phyloP scores from a whole-genome alignment of 1,140 invertebrate species.

The Wasmannia auropunctata region DNA sequence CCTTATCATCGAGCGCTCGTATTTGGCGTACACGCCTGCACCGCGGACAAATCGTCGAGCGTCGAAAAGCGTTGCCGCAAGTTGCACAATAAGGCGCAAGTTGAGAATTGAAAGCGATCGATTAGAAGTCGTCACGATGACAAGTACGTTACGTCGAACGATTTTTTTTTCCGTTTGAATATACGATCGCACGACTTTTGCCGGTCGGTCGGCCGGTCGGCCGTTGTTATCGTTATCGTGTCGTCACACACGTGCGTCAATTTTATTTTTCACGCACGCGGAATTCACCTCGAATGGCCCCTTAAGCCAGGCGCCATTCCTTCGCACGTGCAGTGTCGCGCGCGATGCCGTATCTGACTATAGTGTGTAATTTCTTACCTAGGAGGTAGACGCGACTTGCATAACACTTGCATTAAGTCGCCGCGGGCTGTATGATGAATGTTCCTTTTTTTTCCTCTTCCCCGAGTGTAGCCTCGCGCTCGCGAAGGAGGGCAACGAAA shows the following conservation, averaged over 20 bases:
- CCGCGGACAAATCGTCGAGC: neutral
- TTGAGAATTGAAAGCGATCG: neutral
- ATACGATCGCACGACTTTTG: neutral
- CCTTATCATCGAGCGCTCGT: neutral
- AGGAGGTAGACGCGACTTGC: conserved; percentile 52
- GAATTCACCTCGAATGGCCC: conserved; percentile 15
- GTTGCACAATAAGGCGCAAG: neutral
- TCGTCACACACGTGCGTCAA: too few relatives aligned
- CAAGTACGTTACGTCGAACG: neutral
- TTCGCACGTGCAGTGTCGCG: too few relatives aligned
- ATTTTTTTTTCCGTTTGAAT: neutral
- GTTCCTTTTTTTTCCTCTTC: conserved; percentile 1
- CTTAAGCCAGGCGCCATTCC: conserved; percentile 28
- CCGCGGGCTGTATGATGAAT: conserved; percentile 11
- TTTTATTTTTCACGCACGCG: too few relatives aligned
- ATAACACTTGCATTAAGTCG: conserved; percentile 34
- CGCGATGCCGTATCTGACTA: conserved; percentile 56
- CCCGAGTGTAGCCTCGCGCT: neutral
- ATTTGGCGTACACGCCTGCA: too few relatives aligned
- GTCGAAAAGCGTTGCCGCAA: neutral
- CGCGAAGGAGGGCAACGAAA: neutral
- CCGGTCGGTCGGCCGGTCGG: too few relatives aligned
- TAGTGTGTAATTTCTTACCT: conserved; percentile 51
- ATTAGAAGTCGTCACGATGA: neutral
- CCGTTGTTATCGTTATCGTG: neutral